A percentile compares a stretch with the other conserved stretches of the same genome.
These are phyloP conservation scores for Channallabes apus DNA, from an alignment of 2,797 vertebrate species.

Conservation along the genomic window DNA sequence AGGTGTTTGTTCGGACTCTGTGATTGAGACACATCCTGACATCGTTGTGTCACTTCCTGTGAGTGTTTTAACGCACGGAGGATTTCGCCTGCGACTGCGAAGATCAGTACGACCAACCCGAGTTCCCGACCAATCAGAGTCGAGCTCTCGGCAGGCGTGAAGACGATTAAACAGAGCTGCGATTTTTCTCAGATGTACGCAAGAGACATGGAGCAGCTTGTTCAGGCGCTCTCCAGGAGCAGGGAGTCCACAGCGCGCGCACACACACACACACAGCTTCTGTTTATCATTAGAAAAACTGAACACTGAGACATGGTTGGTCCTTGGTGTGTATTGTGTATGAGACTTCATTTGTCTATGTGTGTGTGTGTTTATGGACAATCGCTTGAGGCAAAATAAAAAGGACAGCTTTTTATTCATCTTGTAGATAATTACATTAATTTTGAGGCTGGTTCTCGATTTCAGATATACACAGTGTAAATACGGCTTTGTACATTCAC, in stretches of 20 bases:
- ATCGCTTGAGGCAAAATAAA: constrained; percentile 66
- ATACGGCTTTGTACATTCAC: constrained; percentile 39
- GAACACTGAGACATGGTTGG: constrained; percentile 55
- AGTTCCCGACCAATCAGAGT: not conserved
- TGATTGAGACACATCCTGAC: not conserved
- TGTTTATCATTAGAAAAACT: constrained; percentile 84
- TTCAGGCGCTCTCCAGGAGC: constrained; percentile 90
- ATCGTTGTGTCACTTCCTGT: constrained; percentile 10
- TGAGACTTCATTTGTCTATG: constrained; percentile 13
- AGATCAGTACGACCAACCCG: too few species aligned
- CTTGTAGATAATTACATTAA: constrained; percentile 40
- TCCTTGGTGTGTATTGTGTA: constrained; percentile 6
- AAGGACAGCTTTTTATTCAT: constrained; percentile 66
- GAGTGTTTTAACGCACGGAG: not conserved
- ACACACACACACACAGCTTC: constrained; percentile 70
- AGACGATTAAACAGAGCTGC: not conserved
- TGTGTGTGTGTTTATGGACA: not conserved
- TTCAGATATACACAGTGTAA: constrained; percentile 61
- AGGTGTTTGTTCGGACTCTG: not conserved
- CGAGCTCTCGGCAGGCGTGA: too few species aligned
- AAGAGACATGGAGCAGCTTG: constrained; percentile 73
- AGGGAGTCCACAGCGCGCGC: constrained; percentile 49
- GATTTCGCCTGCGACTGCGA: not conserved
- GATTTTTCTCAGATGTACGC: constrained; percentile 63
- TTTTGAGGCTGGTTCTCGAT: constrained; percentile 72